A percentile compares a stretch with the other conserved stretches of the same genome.
phyloP scores from a whole-genome alignment of 2,888 invertebrate species.

The Hesperia comma region DNA sequence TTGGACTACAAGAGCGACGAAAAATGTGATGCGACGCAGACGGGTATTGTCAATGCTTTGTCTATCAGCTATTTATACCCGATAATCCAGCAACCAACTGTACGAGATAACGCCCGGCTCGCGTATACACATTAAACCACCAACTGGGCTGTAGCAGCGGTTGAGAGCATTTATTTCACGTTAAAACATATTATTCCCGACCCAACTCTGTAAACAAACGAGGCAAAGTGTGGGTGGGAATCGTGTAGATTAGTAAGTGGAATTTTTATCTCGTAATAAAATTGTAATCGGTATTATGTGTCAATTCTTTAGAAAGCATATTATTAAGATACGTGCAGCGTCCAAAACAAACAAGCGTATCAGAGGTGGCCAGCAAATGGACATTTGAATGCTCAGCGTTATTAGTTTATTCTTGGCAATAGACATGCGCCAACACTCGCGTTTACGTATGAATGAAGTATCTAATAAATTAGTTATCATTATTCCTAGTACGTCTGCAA shows the following conservation, averaged over 20 bases:
- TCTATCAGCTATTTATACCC: conserved; percentile 75
- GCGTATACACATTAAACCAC: conserved; percentile 72
- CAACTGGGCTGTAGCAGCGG: conserved; percentile 65
- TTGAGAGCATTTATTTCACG: conserved; percentile 69
- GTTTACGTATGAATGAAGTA: conserved; percentile 30
- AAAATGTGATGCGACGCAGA: conserved; percentile 37
- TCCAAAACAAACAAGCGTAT: conserved; percentile 1
- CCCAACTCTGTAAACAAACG: conserved; percentile 74
- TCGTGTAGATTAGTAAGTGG: conserved; percentile 64
- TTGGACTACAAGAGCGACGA: conserved; percentile 45
- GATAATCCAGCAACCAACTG: conserved; percentile 78
- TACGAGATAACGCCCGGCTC: conserved; percentile 71
- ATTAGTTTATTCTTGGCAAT: conserved; percentile 30
- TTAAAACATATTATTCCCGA: conserved; percentile 61
- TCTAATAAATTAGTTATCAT: conserved; percentile 34
- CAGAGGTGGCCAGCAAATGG: conserved; percentile 7
- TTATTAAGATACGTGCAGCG: not conserved
- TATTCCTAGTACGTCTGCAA: conserved; percentile 28
- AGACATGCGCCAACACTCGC: conserved; percentile 8
- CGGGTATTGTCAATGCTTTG: conserved; percentile 65
- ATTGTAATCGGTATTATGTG: conserved; percentile 17
- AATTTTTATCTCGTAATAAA: conserved; percentile 45
- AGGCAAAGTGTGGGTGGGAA: conserved; percentile 64
- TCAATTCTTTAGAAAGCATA: not conserved
- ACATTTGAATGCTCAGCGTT: conserved; percentile 24